These are phyloP conservation scores for Rhynchopsitta pachyrhyncha DNA, from an alignment of 2,113 vertebrate species.

Conservation along the genomic window DNA sequence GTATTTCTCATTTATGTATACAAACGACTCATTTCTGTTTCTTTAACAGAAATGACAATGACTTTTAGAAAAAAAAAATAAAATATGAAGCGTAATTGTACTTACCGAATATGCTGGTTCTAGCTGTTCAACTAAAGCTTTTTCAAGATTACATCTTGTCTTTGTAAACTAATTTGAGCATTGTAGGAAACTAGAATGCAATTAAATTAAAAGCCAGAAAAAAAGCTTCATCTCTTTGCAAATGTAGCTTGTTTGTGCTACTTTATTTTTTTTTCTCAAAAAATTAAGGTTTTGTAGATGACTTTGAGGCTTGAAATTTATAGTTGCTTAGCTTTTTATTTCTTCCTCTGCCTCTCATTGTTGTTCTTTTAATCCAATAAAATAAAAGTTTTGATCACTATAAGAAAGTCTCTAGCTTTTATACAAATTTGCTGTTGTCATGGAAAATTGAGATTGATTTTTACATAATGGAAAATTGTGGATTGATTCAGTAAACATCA, in stretches of 20 bases:
- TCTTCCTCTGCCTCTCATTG: neutral
- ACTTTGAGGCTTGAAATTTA: neutral
- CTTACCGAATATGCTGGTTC: neutral
- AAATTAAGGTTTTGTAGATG: neutral
- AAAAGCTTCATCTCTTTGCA: neutral
- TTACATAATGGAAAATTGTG: slow-evolving; percentile 53
- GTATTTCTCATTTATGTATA: neutral
- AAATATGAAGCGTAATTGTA: neutral
- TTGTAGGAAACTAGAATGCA: neutral
- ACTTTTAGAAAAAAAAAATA: neutral
- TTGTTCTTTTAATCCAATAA: neutral
- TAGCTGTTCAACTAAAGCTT: neutral
- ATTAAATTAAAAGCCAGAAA: neutral
- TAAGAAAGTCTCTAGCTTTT: slow-evolving; percentile 4
- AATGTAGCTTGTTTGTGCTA: neutral
- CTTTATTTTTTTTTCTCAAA: neutral
- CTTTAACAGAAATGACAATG: neutral
- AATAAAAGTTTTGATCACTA: neutral
- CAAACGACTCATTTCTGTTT: neutral
- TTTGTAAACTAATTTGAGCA: neutral
- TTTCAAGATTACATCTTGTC: neutral
- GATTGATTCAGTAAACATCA: slow-evolving; percentile 33
- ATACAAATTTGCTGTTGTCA: slow-evolving; percentile 7
- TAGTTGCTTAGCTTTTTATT: neutral
- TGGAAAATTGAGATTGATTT: slow-evolving; percentile 58